A percentile compares a stretch with the other conserved stretches of the same genome.
These are phyloP conservation scores for Yasuhikotakia modesta DNA, from an alignment of 2,797 vertebrate genomes.

Conservation along the genomic window DNA sequence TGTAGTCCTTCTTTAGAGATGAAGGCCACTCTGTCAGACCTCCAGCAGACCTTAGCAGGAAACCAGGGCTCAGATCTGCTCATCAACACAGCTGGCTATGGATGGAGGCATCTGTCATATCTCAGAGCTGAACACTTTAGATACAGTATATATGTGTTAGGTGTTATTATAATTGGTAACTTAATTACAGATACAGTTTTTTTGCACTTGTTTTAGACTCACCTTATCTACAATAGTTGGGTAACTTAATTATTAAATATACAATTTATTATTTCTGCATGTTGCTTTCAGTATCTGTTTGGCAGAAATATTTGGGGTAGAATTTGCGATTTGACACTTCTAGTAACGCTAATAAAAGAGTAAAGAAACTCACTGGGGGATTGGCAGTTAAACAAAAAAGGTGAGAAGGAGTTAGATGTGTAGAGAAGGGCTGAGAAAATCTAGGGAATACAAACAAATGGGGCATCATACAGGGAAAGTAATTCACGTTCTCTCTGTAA, in stretches of 20 bases:
- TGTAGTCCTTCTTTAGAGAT: constrained; percentile 48
- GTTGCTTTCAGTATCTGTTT: too few species aligned
- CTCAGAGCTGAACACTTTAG: constrained; percentile 1
- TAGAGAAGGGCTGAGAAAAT: not conserved
- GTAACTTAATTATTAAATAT: too few species aligned
- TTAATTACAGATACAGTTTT: too few species aligned
- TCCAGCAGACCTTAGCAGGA: constrained; percentile 28
- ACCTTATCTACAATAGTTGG: too few species aligned
- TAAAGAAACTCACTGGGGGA: not conserved
- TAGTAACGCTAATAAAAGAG: not conserved
- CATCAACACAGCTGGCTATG: constrained; percentile 34
- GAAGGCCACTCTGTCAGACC: constrained; percentile 36
- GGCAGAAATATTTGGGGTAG: not conserved
- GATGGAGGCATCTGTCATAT: constrained; percentile 31
- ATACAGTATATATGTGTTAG: too few species aligned
- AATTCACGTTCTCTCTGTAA: not conserved
- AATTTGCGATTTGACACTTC: not conserved
- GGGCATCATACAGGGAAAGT: not conserved
- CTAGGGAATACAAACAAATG: not conserved
- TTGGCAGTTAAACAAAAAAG: not conserved
- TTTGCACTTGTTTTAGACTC: too few species aligned
- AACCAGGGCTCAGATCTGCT: constrained; percentile 29
- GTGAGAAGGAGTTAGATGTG: not conserved
- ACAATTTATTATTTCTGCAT: too few species aligned
- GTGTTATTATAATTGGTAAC: too few species aligned